These are phyloP conservation scores for Heliconius erato DNA, from an alignment of 2,888 invertebrate genomes.

Conservation along the genomic window DNA sequence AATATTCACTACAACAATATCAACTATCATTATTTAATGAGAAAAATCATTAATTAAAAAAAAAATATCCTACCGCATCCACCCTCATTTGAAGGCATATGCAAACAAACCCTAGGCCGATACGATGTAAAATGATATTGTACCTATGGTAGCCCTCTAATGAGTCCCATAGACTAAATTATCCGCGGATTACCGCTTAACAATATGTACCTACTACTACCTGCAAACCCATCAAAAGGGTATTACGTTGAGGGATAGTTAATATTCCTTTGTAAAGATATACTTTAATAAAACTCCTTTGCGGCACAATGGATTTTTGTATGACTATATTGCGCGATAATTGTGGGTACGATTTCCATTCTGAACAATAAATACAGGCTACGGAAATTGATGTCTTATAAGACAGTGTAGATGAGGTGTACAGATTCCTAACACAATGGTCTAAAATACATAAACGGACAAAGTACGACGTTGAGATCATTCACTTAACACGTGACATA, in stretches of 20 bases:
- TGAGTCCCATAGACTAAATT: conserved; percentile 17
- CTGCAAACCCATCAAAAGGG: neutral
- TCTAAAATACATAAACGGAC: too few species aligned
- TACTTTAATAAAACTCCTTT: neutral
- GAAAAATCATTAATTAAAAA: too few species aligned
- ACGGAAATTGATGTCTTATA: neutral
- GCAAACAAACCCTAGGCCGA: neutral
- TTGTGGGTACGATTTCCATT: neutral
- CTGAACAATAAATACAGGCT: neutral
- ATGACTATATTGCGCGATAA: neutral
- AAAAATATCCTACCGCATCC: too few species aligned
- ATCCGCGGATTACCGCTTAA: conserved; percentile 10
- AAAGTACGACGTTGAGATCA: too few species aligned
- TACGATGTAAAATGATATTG: conserved; percentile 10
- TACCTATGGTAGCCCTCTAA: neutral
- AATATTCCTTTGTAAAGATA: neutral
- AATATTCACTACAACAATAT: too few species aligned
- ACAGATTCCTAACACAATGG: too few species aligned
- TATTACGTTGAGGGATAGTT: neutral
- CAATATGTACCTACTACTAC: neutral
- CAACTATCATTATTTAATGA: too few species aligned
- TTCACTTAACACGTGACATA: neutral
- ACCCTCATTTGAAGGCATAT: neutral
- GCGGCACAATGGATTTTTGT: neutral
- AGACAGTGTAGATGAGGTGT: neutral